Percentiles rank a stretch among this genome's conserved stretches.
Conservation (phyloP, 1,140 invertebrate species). For the Sinonovacula constricta region DNA sequence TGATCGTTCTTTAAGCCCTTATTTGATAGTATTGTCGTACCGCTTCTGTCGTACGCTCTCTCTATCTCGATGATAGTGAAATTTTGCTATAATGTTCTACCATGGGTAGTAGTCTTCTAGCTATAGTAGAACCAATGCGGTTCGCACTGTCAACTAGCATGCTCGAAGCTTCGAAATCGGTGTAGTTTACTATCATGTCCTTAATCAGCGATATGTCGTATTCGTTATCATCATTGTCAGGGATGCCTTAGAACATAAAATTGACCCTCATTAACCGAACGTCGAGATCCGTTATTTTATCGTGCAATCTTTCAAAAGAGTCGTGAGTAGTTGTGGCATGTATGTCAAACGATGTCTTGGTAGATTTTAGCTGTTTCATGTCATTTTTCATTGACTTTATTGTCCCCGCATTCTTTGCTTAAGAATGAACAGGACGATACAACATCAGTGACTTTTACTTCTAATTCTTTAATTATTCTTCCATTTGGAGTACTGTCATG, state of each 20-base stretch:
- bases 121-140: not conserved
- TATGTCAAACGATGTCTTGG: no score
- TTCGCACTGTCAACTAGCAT: not conserved
- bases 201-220: not conserved
- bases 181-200: not conserved
- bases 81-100: not conserved
- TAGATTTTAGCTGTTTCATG: not conserved
- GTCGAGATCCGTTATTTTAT: not conserved
- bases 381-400: not conserved
- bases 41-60: not conserved
- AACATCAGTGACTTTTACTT: constrained; percentile 2
- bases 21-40: no score
- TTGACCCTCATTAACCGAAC: constrained; percentile 17
- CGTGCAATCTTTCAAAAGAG: not conserved
- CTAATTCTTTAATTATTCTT: not conserved
- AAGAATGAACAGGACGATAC: not conserved
- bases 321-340: not conserved
- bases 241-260: constrained; percentile 7
- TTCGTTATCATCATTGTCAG: not conserved
- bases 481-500: not conserved
- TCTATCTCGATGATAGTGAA: not conserved
- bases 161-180: not conserved
- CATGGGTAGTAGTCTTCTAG: not conserved
- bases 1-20: no score
- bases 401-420: not conserved